Base-by-base conservation (phyloP, 1,140 invertebrate genomes). In the Ips nitidus region DNA sequence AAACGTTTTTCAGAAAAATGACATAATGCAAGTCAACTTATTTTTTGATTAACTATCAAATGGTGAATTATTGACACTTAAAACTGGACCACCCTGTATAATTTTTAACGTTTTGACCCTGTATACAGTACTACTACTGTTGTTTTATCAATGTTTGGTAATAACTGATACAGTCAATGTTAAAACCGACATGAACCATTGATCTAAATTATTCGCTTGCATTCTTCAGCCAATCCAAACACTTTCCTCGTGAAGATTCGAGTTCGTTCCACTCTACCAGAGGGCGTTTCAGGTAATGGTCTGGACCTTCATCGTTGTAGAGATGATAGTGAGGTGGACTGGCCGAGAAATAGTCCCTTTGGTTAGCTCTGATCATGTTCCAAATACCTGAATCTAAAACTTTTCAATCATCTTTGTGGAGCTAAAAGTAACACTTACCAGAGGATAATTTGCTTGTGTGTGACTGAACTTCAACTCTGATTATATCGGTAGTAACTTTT, bases 231-330 rank as follows among this genome's bases (percentile, higher is more conserved):
- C 75, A 78, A 38, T 73, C 66, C 69, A 73, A 70, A 63, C 74
- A 79, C 70, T 79, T 80, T 38, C 66, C n/a, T 45, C 73, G 72
- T 0, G 74, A 75, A 45, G 73, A 52, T 4, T 79, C 74, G 7
- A 79, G 41, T 56, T 69, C 57, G 1, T 66, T 40, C 74, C 76
- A 75, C 22, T 71, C 47, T 22, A 78, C 53, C 1, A 69, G 8
- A 6, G 75, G 73, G 41, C 73, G 69, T 52, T 74, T 69, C n/a
- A 76, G 40, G 72, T 73, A 76, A 43, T 78, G 74, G 5, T 74
- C 66, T 56, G 72, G n/a, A 2, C 57, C 56, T 45, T 69, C 52
- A 55, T 73, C 55, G 6, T 64, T 55, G 64, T 71, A 74, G 36
- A 65, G 47, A 52, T 80, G 65, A 52, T 73, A 78, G 50, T 71